Conservation (phyloP, 2,888 invertebrate genomes). For the Nomada flava region DNA sequence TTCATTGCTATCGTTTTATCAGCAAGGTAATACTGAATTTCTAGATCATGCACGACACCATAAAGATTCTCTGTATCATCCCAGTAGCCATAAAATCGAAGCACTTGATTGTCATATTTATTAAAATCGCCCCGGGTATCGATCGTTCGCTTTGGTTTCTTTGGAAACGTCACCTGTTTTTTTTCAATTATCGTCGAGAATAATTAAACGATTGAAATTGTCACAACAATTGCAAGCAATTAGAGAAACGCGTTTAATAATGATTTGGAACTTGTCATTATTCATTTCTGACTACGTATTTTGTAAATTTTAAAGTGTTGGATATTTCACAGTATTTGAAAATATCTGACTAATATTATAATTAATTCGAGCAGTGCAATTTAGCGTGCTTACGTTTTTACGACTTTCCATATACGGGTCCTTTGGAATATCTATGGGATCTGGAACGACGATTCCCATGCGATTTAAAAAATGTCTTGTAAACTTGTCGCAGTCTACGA, state of each 20-base stretch:
- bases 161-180: slow-evolving; percentile 77
- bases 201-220: neutral
- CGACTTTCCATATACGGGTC: slow-evolving; percentile 82
- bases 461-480: slow-evolving; percentile 93
- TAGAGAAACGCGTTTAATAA: no score
- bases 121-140: slow-evolving; percentile 92
- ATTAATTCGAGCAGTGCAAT: neutral
- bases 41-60: slow-evolving; percentile 91
- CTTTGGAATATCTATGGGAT: slow-evolving; percentile 86
- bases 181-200: neutral
- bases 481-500: slow-evolving; percentile 94
- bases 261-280: no score
- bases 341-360: neutral
- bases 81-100: slow-evolving; percentile 95
- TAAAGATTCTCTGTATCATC: slow-evolving; percentile 92
- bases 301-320: no score
- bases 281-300: no score
- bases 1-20: slow-evolving; percentile 96
- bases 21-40: slow-evolving; percentile 93
- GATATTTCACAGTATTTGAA: no score
- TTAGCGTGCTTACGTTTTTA: slow-evolving; percentile 59
- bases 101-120: slow-evolving; percentile 90
- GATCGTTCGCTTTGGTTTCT: slow-evolving; percentile 86
- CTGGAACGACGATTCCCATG: slow-evolving; percentile 93
- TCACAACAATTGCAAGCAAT: neutral